A percentile compares a stretch with the other conserved stretches of the same genome.
Conservation (phyloP, 1,140 invertebrate species). For the Lethocerus indicus region DNA sequence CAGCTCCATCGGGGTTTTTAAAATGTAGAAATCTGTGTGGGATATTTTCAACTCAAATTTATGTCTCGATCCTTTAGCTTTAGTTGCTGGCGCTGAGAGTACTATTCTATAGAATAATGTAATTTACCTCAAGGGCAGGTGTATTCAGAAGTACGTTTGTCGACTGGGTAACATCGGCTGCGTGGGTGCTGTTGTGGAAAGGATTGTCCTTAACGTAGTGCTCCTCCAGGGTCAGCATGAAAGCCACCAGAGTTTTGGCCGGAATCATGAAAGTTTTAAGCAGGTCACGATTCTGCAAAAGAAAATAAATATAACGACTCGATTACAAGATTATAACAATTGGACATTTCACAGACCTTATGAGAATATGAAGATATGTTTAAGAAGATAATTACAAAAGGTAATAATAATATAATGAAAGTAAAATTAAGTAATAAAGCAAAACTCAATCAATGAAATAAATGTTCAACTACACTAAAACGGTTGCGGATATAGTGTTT, state of each 20-base stretch:
- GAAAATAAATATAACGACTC: too few species aligned
- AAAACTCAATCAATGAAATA: not conserved
- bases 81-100: too few species aligned
- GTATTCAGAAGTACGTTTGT: slow-evolving; percentile 89
- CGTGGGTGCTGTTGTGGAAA: slow-evolving; percentile 96
- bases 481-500: too few species aligned
- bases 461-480: not conserved
- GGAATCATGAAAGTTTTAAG: slow-evolving; percentile 89
- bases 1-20: too few species aligned
- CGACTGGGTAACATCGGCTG: slow-evolving; percentile 91
- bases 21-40: too few species aligned
- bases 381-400: not conserved
- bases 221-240: slow-evolving; percentile 94
- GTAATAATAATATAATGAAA: not conserved
- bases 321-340: too few species aligned
- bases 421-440: not conserved
- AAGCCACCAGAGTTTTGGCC: slow-evolving; percentile 82
- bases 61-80: too few species aligned
- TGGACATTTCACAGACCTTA: too few species aligned
- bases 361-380: too few species aligned
- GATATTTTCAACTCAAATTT: too few species aligned
- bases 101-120: not conserved
- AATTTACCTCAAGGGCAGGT: slow-evolving; percentile 67
- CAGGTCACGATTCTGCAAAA: slow-evolving; percentile 66
- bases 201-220: slow-evolving; percentile 94